A percentile compares a stretch with the other conserved stretches of the same genome.
Evolutionary conservation across 1,140 invertebrate genomes (phyloP).

Genomic region (Cylas formicarius): DNA sequence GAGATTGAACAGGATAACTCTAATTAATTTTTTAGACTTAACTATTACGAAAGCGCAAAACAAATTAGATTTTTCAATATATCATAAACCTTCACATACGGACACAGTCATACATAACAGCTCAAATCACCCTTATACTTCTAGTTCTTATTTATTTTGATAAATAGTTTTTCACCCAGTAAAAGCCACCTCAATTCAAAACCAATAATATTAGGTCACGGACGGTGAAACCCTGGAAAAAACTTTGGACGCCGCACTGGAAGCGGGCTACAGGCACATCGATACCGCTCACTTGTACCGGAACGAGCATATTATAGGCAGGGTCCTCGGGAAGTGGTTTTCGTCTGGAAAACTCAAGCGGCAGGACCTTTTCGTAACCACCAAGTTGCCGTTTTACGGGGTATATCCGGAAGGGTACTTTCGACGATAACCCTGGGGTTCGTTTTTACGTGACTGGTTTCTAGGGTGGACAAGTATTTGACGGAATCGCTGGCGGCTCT

Average conservation of each 20-base stretch:
- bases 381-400: conserved; percentile 45
- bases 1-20: too few relatives aligned
- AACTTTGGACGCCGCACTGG: conserved; percentile 8
- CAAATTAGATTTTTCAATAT: too few relatives aligned
- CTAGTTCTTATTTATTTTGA: too few relatives aligned
- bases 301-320: conserved; percentile 78
- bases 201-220: conserved; percentile 31
- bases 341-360: conserved; percentile 58
- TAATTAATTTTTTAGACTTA: too few relatives aligned
- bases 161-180: too few relatives aligned
- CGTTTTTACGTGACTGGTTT: too few relatives aligned
- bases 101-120: too few relatives aligned
- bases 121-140: too few relatives aligned
- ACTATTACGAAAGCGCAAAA: too few relatives aligned
- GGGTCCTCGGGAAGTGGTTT: conserved; percentile 63
- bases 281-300: conserved; percentile 59
- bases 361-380: conserved; percentile 57
- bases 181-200: too few relatives aligned
- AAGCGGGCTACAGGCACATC: conserved; percentile 11
- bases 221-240: conserved; percentile 11
- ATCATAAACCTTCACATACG: too few relatives aligned
- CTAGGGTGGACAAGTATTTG: conserved; percentile 23
- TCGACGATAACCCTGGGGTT: too few relatives aligned
- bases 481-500: conserved; percentile 51
- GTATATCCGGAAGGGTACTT: conserved; percentile 6